phyloP scores from a whole-genome alignment of 2,888 invertebrate genomes.

The Mechanitis messenoides region DNA sequence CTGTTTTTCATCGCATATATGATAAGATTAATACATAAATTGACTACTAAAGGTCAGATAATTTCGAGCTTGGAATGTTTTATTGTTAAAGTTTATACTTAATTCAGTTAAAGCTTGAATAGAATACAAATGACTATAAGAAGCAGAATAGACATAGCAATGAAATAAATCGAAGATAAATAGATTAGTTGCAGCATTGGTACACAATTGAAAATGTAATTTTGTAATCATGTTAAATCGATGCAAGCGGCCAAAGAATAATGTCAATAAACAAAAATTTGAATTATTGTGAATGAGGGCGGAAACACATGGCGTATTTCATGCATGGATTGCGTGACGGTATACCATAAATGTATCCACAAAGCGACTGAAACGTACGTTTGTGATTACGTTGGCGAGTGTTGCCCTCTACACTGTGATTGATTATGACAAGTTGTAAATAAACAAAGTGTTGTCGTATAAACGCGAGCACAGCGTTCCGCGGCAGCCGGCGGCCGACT shows the following conservation, averaged over 20 bases:
- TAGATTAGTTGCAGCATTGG: not conserved
- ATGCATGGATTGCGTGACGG: conserved; percentile 29
- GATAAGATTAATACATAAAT: too few relatives aligned
- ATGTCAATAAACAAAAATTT: conserved; percentile 34
- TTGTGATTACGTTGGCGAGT: conserved; percentile 51
- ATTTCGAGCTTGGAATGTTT: not conserved
- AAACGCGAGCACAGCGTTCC: conserved; percentile 46
- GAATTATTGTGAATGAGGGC: conserved; percentile 40
- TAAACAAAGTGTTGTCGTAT: conserved; percentile 54
- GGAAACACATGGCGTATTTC: conserved; percentile 36
- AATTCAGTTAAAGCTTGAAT: not conserved
- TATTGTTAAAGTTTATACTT: not conserved
- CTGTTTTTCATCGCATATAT: not conserved
- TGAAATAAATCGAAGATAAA: not conserved
- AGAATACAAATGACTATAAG: not conserved
- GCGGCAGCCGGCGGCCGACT: conserved; percentile 65
- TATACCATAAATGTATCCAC: conserved; percentile 31
- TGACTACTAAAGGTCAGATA: too few relatives aligned
- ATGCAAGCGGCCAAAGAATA: conserved; percentile 18
- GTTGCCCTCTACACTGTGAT: conserved; percentile 46
- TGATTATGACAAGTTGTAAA: conserved; percentile 56
- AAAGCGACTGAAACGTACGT: conserved; percentile 42
- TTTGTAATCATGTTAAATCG: conserved; percentile 12
- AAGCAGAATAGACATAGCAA: not conserved
- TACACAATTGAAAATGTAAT: conserved; percentile 1